Base-by-base conservation (phyloP, 2,113 vertebrate genomes). In the Phalacrocorax aristotelis region DNA sequence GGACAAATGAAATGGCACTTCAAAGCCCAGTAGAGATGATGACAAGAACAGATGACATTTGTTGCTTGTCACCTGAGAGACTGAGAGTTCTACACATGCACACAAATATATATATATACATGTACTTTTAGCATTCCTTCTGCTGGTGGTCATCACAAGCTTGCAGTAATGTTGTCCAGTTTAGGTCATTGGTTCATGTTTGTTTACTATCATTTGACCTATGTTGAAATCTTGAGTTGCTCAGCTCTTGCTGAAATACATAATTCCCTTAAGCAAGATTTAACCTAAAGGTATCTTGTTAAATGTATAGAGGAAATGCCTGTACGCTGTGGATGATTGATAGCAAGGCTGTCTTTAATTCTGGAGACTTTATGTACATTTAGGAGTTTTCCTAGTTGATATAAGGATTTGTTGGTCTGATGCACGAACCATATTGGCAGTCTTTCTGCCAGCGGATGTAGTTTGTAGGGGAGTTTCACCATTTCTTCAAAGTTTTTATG, bases 141-240 rank as follows among this genome's bases (percentile, higher is more conserved):
- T 80, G 42, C 34, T 87, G 36, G 38, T 64, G 65, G 38, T 71
- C 30, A 10, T 87, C 34, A n/a, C 29, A 66, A 34, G 76, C 49
- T 91, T 60, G 34, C 78, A 89, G 57, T 61, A 44, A 1, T 58
- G 23, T 38, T 80, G 78, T 81, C 87, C 65, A 17, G 19, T 36
- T 72, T 46, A 65, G 80, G 64, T 90, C 64, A 38, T 17, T 77
- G 65, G 61, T 90, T 94, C 70, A 14, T 57, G 25, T 94, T 96
- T 97, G 74, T 94, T 94, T 95, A 90, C 95, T 79, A 22, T 49
- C 48, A 11, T 79, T 79, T 96, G 95, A 96, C 74, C 87, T 83
- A 2, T 93, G 90, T 91, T 76, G 93, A 90, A 96, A 96, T 94
- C 84, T 40, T 49, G 55, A 54, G 38, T 85, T 85, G 70, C 70